Evolutionary conservation across 2,113 vertebrate genomes (phyloP).

Genomic region (Gnathonemus longibarbis): DNA sequence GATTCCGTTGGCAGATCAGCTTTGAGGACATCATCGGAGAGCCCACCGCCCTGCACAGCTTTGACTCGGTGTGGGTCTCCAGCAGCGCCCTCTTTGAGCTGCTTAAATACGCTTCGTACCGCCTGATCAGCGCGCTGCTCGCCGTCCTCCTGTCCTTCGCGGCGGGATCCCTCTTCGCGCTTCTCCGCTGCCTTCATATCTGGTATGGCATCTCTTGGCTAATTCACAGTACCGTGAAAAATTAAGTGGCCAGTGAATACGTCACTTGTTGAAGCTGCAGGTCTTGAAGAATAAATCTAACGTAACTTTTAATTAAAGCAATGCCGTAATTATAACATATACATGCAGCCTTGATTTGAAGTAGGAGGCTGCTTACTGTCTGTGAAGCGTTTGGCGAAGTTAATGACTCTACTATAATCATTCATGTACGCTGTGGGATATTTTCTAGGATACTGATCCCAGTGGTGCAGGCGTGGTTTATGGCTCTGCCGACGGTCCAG

Average conservation of each 20-base stretch:
- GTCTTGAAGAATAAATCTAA: background rate
- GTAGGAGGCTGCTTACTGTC: background rate
- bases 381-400: background rate
- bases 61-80: conserved; percentile 86
- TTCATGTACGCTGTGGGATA: background rate
- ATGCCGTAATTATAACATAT: background rate
- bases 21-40: conserved; percentile 91
- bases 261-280: background rate
- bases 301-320: background rate
- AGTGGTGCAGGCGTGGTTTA: conserved; percentile 69
- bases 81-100: conserved; percentile 87
- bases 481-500: conserved; percentile 73
- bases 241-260: conserved; percentile 15
- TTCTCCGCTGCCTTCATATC: conserved; percentile 85
- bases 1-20: conserved; percentile 60
- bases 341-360: background rate
- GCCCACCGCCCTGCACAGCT: conserved; percentile 74
- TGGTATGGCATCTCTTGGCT: conserved; percentile 64
- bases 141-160: conserved; percentile 81
- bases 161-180: conserved; percentile 71
- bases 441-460: conserved; percentile 78
- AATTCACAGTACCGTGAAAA: background rate
- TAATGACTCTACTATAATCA: background rate
- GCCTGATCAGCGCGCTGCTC: conserved; percentile 73
- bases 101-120: conserved; percentile 79